A percentile compares a stretch with the other conserved stretches of the same genome.
Conservation (phyloP, 2,888 invertebrate genomes). For the Boloria euphrosyne region DNA sequence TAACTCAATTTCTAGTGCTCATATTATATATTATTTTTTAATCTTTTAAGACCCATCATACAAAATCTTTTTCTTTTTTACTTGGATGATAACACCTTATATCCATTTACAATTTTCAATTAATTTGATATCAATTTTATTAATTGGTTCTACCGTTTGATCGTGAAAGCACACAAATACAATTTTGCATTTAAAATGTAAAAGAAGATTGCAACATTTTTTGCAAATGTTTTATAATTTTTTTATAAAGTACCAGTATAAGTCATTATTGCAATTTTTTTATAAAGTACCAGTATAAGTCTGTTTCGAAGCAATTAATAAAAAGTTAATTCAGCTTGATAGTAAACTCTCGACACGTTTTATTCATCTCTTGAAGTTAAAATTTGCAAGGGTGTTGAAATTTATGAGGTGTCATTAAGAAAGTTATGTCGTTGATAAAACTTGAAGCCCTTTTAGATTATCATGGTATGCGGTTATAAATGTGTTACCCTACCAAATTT, state of each 20-base stretch:
- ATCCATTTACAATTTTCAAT: no score
- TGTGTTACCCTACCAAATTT: no score
- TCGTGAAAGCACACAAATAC: no score
- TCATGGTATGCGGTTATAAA: slow-evolving; percentile 32
- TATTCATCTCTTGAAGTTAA: slow-evolving; percentile 61
- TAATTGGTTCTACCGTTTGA: no score
- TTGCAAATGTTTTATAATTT: slow-evolving; percentile 19
- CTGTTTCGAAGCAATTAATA: slow-evolving; percentile 52
- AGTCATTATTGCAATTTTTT: no score
- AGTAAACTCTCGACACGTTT: slow-evolving; percentile 60
- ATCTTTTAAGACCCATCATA: no score
- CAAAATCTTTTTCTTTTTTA: no score
- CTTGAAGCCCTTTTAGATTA: slow-evolving; percentile 54
- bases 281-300: slow-evolving; percentile 40
- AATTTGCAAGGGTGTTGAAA: slow-evolving; percentile 56
- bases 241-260: slow-evolving; percentile 25
- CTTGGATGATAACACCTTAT: no score
- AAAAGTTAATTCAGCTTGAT: slow-evolving; percentile 63
- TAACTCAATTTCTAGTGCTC: no score
- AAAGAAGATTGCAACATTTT: not conserved
- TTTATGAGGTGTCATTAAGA: slow-evolving; percentile 65
- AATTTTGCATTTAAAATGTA: not conserved
- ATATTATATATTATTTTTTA: no score
- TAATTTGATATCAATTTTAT: no score
- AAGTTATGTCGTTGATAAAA: slow-evolving; percentile 67